Base-by-base conservation (phyloP, 1,140 invertebrate genomes). In the Brachionus rubens region DNA sequence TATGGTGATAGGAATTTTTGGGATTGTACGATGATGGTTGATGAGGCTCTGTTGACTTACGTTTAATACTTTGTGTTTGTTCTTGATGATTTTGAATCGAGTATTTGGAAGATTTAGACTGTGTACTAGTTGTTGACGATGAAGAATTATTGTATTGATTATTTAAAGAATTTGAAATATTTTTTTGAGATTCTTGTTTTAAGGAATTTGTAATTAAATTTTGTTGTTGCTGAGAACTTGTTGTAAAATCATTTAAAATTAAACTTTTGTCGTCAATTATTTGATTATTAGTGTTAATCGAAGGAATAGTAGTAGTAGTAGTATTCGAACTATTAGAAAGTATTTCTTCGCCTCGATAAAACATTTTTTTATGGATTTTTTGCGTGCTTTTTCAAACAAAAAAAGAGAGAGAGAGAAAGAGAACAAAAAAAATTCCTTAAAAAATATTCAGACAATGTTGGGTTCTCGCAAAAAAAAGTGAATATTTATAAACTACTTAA, bases 281-380 rank as follows among this genome's bases (percentile, higher is more conserved):
- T 65, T 65, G 36, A 65, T 43, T 65, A 43, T 19, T 24, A 26
- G 16, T 43, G 43, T 43, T 46, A 7, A 14, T 65, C 7, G 59
- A 28, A 43, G 36, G 30, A 65, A 36, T 65, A 30, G 59, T 43
- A 43, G 19, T 65, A 62, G 56, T 30, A 9, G 50, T 54, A 59
- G 30, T 59, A n/a, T 33, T 59, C 14, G 28, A 36, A 59, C 36
- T 59, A 28, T 28, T 33, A 14, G 47, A 70, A 70, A 30, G 24
- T 48, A 72, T 48, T 50, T 72, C 68, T 50, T 72, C 46, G 68
- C 68, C 68, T 50, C 68, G 46, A 54, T 72, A 72, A 41, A 72
- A 72, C 68, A 72, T 72, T 54, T 72, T 72, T 72, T 50, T 70
- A 16, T 30, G n/a, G 65, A 47, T 70, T 47, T 70, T 70, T 47